Evolutionary conservation across 2,113 vertebrate species (phyloP).

Genomic region (Bettongia penicillata): DNA sequence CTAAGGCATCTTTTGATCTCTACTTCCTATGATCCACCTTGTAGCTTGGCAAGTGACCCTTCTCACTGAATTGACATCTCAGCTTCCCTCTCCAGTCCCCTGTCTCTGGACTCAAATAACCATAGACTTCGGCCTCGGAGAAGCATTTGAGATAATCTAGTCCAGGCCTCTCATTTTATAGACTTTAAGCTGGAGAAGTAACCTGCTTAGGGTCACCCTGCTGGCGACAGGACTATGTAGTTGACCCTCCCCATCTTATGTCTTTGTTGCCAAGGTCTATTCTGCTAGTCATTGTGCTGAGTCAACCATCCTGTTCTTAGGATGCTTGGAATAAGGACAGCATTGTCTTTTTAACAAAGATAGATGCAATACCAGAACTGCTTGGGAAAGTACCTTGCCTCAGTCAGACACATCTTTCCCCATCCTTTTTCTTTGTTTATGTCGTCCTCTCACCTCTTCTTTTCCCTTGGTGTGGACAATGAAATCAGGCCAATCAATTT

Average conservation of each 20-base stretch:
- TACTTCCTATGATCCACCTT: not conserved
- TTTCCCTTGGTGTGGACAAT: not conserved
- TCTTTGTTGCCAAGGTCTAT: not conserved
- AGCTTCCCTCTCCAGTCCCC: not conserved
- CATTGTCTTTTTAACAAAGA: conserved; percentile 42
- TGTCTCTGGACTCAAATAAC: not conserved
- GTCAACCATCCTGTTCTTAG: not conserved
- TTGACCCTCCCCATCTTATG: not conserved
- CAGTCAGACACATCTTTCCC: not conserved
- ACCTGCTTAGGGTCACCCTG: not conserved
- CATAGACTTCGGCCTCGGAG: not conserved
- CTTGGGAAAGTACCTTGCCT: conserved; percentile 2
- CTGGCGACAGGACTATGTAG: not conserved
- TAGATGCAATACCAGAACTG: not conserved
- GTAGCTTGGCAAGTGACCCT: not conserved
- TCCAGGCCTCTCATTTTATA: not conserved
- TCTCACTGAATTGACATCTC: not conserved
- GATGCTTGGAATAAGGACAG: conserved; percentile 34
- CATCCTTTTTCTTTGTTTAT: conserved; percentile 27
- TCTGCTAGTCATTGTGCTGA: not conserved
- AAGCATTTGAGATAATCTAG: not conserved
- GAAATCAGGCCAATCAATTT: conserved; percentile 4
- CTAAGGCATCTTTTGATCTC: not conserved
- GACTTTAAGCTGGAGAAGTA: not conserved
- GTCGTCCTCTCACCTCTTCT: conserved; percentile 2